phyloP scores from a whole-genome alignment of 2,113 vertebrate species.

The Oophaga pumilio region DNA sequence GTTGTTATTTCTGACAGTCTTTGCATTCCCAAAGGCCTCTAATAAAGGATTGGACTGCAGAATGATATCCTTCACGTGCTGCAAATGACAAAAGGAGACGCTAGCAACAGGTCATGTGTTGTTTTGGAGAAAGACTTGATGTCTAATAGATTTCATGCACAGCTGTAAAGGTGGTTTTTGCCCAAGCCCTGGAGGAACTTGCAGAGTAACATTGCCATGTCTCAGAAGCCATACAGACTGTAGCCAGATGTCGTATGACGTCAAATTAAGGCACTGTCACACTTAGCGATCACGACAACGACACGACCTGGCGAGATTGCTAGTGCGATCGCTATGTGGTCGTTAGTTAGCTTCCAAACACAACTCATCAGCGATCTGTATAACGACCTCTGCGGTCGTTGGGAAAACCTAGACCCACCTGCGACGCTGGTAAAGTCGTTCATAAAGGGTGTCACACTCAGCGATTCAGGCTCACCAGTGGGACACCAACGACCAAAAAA shows the following conservation, averaged over 20 bases:
- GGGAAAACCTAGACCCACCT: too few relatives aligned
- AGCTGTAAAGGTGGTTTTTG: not conserved
- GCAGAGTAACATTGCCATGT: not conserved
- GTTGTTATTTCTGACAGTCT: conserved; percentile 97
- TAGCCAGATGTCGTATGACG: not conserved
- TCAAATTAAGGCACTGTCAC: too few relatives aligned
- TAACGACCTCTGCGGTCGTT: too few relatives aligned
- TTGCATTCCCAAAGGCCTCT: conserved; percentile 96
- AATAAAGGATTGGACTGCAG: conserved; percentile 95
- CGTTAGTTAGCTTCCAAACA: too few relatives aligned
- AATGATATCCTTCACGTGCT: conserved; percentile 99
- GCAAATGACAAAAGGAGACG: conserved; percentile 43
- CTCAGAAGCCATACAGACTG: not conserved
- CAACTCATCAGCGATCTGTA: too few relatives aligned
- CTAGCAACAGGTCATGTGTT: not conserved
- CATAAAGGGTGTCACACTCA: too few relatives aligned
- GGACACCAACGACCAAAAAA: too few relatives aligned
- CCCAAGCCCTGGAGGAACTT: not conserved
- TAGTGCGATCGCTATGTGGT: too few relatives aligned
- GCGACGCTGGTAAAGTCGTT: too few relatives aligned
- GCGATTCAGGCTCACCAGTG: too few relatives aligned
- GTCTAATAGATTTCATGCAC: not conserved
- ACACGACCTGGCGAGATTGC: too few relatives aligned
- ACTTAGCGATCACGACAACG: too few relatives aligned
- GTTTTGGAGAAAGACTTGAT: not conserved